Base-by-base conservation (phyloP, 2,888 invertebrate genomes). In the Salticus scenicus region DNA sequence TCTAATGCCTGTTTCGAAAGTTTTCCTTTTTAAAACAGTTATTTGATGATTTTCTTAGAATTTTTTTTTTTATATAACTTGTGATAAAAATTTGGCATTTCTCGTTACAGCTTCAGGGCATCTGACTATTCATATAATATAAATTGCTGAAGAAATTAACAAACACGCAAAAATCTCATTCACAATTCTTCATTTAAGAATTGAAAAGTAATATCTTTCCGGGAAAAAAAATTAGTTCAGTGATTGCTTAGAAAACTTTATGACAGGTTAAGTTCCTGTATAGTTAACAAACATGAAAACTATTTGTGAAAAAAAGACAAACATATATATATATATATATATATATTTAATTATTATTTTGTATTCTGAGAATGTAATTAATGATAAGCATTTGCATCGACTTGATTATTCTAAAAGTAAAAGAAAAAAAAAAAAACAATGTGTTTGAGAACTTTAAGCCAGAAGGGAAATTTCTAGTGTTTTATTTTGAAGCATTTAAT, bases 131-230 rank as follows among this genome's bases (percentile, higher is more conserved):
- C 28, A 41, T 37, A 33, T 14, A 41, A 47, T 51, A 64, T 72
- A 83, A 77, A 75, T 84, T 66, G 83, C 73, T 33, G 27, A 20
- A 10, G 83, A 67, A 66, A 24, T 24, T 10, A 31, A 51, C 63
- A 73, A 72, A 67, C 83, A 84, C 83, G 83, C 73, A 84, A 84
- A 78, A 84, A 84, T 84, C 77, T 27, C 83, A 84, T 73, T 77
- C 69, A 76, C 72, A 84, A 67, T 77, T 77, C 31, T 84, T 82
- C 70, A 31, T 75, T 75, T 74, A 57, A 42, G n/a, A 66, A 33
- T 41, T 47, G 70, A 71, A 75, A 66, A 20, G 66, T n/a, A 31
- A 66, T 31, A 30, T 66, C 0, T 37, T 42, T 24, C 27, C 33
- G 30, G 4, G n/a, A 47, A 64, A 51, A 51, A 57, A 72, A 66